Evolutionary conservation across 1,140 invertebrate genomes (phyloP).

Genomic region (Drosophila pandora): DNA sequence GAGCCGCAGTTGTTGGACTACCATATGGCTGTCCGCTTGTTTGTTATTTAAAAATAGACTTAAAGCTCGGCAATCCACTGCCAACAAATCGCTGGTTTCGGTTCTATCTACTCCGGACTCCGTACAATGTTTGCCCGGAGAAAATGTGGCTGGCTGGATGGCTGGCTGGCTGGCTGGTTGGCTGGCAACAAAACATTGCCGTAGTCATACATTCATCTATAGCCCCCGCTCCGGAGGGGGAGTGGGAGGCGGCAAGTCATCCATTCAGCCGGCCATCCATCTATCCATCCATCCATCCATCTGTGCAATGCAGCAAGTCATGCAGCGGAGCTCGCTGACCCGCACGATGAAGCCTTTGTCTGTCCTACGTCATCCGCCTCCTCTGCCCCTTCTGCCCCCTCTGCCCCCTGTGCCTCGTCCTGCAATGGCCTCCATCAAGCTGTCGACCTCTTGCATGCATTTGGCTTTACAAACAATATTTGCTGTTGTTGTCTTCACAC

Average conservation of each 20-base stretch:
- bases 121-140: conserved; percentile 55
- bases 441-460: conserved; percentile 73
- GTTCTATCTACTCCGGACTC: conserved; percentile 14
- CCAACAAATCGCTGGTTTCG: conserved; percentile 53
- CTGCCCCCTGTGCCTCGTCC: background rate
- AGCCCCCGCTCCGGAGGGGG: conserved; percentile 31
- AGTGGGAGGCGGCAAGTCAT: conserved; percentile 41
- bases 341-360: conserved; percentile 77
- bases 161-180: conserved; percentile 39
- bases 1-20: conserved; percentile 20
- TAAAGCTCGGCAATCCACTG: conserved; percentile 44
- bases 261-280: conserved; percentile 52
- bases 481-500: conserved; percentile 71
- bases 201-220: conserved; percentile 60
- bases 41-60: conserved; percentile 42
- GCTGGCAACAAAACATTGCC: conserved; percentile 60
- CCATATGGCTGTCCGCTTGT: conserved; percentile 11
- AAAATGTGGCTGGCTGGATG: conserved; percentile 63
- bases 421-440: conserved; percentile 10
- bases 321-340: conserved; percentile 78
- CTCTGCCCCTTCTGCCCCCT: conserved; percentile 3
- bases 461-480: conserved; percentile 80
- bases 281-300: conserved; percentile 71
- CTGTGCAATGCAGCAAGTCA: conserved; percentile 80
- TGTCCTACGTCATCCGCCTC: conserved; percentile 19